phyloP scores from a whole-genome alignment of 1,140 invertebrate genomes.

The Drosophila persimilis region DNA sequence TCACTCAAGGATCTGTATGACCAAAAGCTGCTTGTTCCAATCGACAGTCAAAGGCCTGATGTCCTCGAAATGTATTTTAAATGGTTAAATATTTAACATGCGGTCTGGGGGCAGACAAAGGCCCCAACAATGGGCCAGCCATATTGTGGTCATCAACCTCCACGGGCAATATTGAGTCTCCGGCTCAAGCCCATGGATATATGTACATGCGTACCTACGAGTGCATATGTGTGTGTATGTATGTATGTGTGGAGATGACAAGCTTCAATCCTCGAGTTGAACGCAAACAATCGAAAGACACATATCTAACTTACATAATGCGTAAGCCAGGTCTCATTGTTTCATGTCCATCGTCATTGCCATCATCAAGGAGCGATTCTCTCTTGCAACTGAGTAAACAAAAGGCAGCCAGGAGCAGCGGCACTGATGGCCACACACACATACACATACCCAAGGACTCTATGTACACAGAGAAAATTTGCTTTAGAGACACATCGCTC shows the following conservation, averaged over 20 bases:
- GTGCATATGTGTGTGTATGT: too few relatives aligned
- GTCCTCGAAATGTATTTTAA: constrained; percentile 20
- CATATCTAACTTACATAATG: constrained; percentile 74
- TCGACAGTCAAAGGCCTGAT: constrained; percentile 1
- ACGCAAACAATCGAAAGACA: constrained; percentile 72
- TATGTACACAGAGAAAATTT: constrained; percentile 68
- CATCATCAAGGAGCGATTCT: constrained; percentile 25
- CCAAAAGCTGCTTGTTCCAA: neutral
- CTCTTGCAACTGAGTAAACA: constrained; percentile 54
- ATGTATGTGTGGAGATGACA: constrained; percentile 28
- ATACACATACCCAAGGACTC: constrained; percentile 23
- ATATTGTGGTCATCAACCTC: constrained; percentile 39
- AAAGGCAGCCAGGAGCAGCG: constrained; percentile 38
- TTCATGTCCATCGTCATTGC: constrained; percentile 24
- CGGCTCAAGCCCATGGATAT: too few relatives aligned
- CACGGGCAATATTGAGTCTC: constrained; percentile 28
- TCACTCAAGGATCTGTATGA: constrained; percentile 7
- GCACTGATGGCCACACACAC: constrained; percentile 25
- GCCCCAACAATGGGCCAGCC: constrained; percentile 32
- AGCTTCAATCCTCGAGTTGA: constrained; percentile 64
- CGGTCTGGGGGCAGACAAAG: constrained; percentile 4
- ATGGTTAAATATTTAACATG: constrained; percentile 41
- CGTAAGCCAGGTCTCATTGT: constrained; percentile 42
- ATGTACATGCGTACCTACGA: too few relatives aligned
- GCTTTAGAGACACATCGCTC: constrained; percentile 61